phyloP scores from a whole-genome alignment of 2,113 vertebrate genomes.

The Gavialis gangeticus region DNA sequence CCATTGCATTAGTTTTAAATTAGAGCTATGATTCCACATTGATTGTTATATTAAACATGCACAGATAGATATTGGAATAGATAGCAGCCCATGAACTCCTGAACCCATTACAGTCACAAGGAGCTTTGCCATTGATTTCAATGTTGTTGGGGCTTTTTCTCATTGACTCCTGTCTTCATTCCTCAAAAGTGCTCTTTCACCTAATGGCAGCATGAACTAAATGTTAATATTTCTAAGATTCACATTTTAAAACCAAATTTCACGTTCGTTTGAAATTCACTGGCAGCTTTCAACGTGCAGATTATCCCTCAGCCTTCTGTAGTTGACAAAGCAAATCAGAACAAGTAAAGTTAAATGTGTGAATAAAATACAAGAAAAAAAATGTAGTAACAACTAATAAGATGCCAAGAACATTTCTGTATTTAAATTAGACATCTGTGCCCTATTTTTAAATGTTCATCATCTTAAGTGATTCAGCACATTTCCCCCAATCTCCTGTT shows the following conservation, averaged over 20 bases:
- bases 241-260: constrained; percentile 36
- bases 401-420: constrained; percentile 82
- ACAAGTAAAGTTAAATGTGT: constrained; percentile 81
- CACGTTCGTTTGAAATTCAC: constrained; percentile 52
- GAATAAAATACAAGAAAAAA: constrained; percentile 81
- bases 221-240: constrained; percentile 59
- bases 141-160: constrained; percentile 54
- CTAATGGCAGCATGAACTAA: constrained; percentile 58
- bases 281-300: constrained; percentile 56
- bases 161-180: constrained; percentile 48
- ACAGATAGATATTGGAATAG: constrained; percentile 65
- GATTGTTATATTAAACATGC: constrained; percentile 65
- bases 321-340: constrained; percentile 79
- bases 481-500: constrained; percentile 74
- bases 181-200: constrained; percentile 42
- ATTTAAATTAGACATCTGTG: constrained; percentile 85
- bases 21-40: constrained; percentile 47
- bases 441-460: constrained; percentile 83
- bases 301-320: constrained; percentile 75
- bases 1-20: constrained; percentile 52
- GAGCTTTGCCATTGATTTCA: constrained; percentile 64
- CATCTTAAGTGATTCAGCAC: constrained; percentile 76
- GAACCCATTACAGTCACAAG: constrained; percentile 60
- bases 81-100: constrained; percentile 69
- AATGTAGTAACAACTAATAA: constrained; percentile 82